Evolutionary conservation across 1,140 invertebrate species (phyloP).

Genomic region (Drosophila micromelanica): DNA sequence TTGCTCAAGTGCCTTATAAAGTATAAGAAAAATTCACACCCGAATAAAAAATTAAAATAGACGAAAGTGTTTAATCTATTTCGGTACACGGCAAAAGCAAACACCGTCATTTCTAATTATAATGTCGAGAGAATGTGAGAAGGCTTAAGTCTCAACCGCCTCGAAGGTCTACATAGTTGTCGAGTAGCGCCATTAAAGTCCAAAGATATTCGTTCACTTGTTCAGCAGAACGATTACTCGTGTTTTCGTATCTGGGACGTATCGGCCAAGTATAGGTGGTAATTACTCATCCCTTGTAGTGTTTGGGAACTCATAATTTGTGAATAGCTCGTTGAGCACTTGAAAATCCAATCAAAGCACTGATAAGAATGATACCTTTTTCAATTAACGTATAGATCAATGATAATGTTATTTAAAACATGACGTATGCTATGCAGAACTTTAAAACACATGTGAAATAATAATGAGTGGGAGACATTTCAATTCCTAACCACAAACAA

Average conservation of each 20-base stretch:
- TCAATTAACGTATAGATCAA: conserved; percentile 17
- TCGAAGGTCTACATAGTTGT: neutral
- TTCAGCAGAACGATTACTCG: conserved; percentile 56
- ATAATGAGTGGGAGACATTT: too few species aligned
- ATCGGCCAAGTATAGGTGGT: conserved; percentile 22
- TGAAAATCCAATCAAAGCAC: conserved; percentile 51
- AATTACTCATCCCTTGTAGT: conserved; percentile 58
- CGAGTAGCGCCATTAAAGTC: conserved; percentile 49
- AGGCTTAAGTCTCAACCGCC: neutral
- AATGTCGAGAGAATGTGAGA: too few species aligned
- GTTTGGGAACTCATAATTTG: conserved; percentile 11
- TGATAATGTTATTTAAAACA: conserved; percentile 19
- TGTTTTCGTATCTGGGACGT: conserved; percentile 35
- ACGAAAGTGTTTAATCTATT: conserved; percentile 18
- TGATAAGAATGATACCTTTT: conserved; percentile 40
- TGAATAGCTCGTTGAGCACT: conserved; percentile 40
- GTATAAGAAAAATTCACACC: neutral
- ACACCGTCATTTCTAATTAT: conserved; percentile 27
- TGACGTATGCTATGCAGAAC: conserved; percentile 25
- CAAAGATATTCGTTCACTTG: conserved; percentile 41
- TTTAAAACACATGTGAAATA: conserved; percentile 3
- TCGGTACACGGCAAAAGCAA: neutral
- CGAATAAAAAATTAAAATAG: neutral
- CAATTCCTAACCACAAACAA: too few species aligned
- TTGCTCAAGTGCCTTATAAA: too few species aligned